Evolutionary conservation across 2,113 vertebrate genomes (phyloP).

Genomic region (Daphoenositta chrysoptera): DNA sequence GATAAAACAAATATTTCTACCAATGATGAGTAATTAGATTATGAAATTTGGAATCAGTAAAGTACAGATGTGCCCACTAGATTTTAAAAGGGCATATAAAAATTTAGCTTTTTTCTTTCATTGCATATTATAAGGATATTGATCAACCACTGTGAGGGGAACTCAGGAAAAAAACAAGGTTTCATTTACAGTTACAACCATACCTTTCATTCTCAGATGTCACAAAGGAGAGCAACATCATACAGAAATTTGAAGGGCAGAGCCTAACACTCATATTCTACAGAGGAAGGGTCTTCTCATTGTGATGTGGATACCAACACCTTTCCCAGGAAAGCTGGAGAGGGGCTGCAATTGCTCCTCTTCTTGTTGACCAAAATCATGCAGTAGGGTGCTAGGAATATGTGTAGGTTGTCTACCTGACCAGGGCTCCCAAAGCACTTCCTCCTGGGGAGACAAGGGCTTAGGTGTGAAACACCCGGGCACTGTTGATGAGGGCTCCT

Average conservation of each 20-base stretch:
- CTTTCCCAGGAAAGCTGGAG: neutral
- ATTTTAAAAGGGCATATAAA: neutral
- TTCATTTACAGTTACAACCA: neutral
- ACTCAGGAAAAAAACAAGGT: neutral
- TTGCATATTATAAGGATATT: neutral
- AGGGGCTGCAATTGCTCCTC: neutral
- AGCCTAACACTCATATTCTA: neutral
- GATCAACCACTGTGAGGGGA: neutral
- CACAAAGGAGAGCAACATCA: neutral
- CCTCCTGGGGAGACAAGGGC: neutral
- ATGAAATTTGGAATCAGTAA: neutral
- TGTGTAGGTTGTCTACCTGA: neutral
- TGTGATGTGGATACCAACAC: neutral
- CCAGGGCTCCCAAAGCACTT: neutral
- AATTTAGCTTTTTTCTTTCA: neutral
- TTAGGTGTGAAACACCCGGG: neutral
- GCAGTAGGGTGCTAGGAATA: neutral
- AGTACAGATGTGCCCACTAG: neutral
- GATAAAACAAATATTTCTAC: neutral
- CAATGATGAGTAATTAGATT: neutral
- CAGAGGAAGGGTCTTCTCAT: neutral
- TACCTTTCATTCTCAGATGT: neutral
- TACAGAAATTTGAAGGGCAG: neutral
- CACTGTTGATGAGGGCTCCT: neutral
- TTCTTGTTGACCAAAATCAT: neutral